Base-by-base conservation (phyloP, 1,140 invertebrate species). In the Macrobrachium nipponense region DNA sequence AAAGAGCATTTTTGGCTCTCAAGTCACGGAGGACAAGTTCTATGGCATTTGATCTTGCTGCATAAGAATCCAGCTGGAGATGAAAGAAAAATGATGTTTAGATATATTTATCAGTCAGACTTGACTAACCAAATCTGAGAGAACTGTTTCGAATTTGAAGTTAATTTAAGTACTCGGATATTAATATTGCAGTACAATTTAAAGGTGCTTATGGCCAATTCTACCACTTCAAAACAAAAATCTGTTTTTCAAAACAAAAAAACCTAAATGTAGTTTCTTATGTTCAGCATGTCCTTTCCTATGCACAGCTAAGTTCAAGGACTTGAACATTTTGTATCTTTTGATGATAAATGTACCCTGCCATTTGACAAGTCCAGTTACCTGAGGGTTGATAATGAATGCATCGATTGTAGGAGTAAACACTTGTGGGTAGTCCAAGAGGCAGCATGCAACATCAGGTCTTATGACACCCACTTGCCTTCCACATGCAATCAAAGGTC, bases 391-490 rank as follows among this genome's bases (percentile, higher is more conserved):
- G 10, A 89, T 51, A 59, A 70, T 81, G 61, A 86, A 89, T 17
- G 93, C 94, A 88, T 94, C 94, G 17, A 93, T 92, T 78, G 94
- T 93, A 70, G 95, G 92, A 90, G 93, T 92, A 91, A 97, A 96
- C 89, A 97, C 95, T 92, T 97, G 95, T 58, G 96, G 95, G 91
- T 95, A 96, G 64, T 90, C 89, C 91, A 94, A 61, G 20, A 98
- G 93, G 90, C 96, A 93, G 90, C 95, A 94, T 90, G 95, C 93
- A 62, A 98, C 94, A 92, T 97, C 95, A 27, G 95, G 94, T 90
- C 95, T 93, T 82, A 98, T 94, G 66, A 98, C 92, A 64, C 97
- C 97, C 73, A 98, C 95, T 93, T 97, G 96, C 90, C 95, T 94
- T 75, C 95, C 96, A 90, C 95, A 95, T 23, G 97, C 95, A 88